phyloP scores from a whole-genome alignment of 2,797 vertebrate species.

The Phalanger gymnotis region DNA sequence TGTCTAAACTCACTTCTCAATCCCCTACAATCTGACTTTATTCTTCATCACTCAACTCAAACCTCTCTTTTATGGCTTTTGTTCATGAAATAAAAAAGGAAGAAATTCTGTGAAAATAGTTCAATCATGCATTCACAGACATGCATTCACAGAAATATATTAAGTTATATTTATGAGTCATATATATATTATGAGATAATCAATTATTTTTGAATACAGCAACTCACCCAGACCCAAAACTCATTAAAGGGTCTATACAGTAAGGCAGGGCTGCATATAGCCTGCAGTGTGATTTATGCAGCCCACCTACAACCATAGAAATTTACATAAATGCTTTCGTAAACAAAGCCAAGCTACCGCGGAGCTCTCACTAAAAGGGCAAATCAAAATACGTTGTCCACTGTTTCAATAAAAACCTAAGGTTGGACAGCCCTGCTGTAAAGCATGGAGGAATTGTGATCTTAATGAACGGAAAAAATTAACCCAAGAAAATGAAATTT shows the following conservation, averaged over 20 bases:
- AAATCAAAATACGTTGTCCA: too few species aligned
- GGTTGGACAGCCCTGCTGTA: too few species aligned
- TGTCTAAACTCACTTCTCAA: neutral
- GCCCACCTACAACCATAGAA: too few species aligned
- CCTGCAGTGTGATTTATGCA: too few species aligned
- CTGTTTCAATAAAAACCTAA: too few species aligned
- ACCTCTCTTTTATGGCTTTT: neutral
- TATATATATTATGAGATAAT: neutral
- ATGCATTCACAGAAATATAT: conserved; percentile 9
- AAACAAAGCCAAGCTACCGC: too few species aligned
- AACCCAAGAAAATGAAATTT: neutral
- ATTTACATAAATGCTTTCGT: too few species aligned
- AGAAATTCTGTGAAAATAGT: neutral
- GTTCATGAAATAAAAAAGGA: neutral
- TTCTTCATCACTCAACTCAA: neutral
- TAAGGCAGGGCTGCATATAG: too few species aligned
- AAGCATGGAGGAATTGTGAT: neutral
- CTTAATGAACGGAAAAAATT: neutral
- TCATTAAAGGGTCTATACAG: neutral
- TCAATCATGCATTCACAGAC: neutral
- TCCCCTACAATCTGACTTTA: neutral
- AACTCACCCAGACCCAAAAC: neutral
- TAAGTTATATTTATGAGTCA: neutral
- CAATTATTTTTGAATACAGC: neutral
- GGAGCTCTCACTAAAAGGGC: too few species aligned